These are phyloP conservation scores for Eurystomus glaucurus DNA, from an alignment of 2,797 vertebrate species.

Conservation along the genomic window DNA sequence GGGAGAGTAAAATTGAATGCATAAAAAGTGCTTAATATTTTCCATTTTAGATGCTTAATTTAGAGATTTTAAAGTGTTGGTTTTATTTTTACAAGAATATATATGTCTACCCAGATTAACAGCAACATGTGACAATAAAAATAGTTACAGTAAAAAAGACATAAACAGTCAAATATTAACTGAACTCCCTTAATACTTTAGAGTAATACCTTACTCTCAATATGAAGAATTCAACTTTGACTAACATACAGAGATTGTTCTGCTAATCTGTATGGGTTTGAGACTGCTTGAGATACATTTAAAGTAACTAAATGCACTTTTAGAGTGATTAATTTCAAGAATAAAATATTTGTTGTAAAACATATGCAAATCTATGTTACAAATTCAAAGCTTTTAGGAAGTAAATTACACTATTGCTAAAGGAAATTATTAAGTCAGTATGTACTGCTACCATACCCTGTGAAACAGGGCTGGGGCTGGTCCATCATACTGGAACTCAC, in stretches of 20 bases:
- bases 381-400: neutral
- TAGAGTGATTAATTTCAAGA: neutral
- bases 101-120: neutral
- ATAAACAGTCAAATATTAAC: conserved; percentile 10
- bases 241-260: neutral
- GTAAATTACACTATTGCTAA: neutral
- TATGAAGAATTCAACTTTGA: conserved; percentile 33
- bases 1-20: neutral
- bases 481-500: neutral
- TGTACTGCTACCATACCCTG: neutral
- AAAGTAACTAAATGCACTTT: neutral
- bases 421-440: neutral
- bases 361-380: neutral
- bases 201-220: neutral
- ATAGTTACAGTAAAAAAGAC: neutral
- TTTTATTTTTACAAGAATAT: neutral
- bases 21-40: neutral
- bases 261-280: conserved; percentile 20
- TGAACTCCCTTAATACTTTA: neutral
- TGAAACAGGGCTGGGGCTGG: neutral
- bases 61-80: neutral
- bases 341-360: neutral
- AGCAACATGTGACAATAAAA: neutral
- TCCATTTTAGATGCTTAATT: neutral
- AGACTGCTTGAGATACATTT: neutral